Evolutionary conservation across 2,113 vertebrate species (phyloP), one percentile per base, ranked within the genome.

Genomic region (Zosterops lateralis): DNA sequence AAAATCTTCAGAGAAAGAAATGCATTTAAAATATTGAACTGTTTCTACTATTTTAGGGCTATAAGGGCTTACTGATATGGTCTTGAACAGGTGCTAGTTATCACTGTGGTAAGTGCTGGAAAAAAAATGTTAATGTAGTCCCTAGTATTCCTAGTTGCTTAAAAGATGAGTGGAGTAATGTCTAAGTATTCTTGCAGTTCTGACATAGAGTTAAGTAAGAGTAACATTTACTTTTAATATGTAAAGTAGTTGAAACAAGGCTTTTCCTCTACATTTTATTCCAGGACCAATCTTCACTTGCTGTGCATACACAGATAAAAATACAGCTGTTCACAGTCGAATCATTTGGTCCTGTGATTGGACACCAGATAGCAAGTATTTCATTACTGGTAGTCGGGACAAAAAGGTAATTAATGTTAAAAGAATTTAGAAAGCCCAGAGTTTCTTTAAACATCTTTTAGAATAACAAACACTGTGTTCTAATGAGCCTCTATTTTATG

Each of bases 341-440:
- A 99, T 99, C 96, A 99, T 99, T 98, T 99, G 99, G 99, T 98
- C 99, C 79, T 99, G 99, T 97, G 99, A 99, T 92, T 99, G 99
- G 99, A 99, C 98, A 95, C 97, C 98, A n/a, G 98, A 99, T 64
- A 98, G 98, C 98, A 98, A 97, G 76, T 99, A 98, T 97, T 99
- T 99, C 97, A 97, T 98, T 82, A 99, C 99, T 57, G 98, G 98
- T 61, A 99, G 99, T 97, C 98, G 99, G 66, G 99, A 99, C 96
- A 99, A 98, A 97, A 99, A 99, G 99, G 99, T 99, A 97, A 97
- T 57, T 91, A 71, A 51, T 66, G 51, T 17, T n/a, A 61, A 89
- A 92, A n/a, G 51, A 73, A 71, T 84, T 90, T 56, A 3, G 34
- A 71, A 91, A 47, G 20, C 13, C 3, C 14, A 34, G 34, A 57